A percentile compares a stretch with the other conserved stretches of the same genome.
Conservation (phyloP, 2,113 vertebrate species). For the Sisor rabdophorus region DNA sequence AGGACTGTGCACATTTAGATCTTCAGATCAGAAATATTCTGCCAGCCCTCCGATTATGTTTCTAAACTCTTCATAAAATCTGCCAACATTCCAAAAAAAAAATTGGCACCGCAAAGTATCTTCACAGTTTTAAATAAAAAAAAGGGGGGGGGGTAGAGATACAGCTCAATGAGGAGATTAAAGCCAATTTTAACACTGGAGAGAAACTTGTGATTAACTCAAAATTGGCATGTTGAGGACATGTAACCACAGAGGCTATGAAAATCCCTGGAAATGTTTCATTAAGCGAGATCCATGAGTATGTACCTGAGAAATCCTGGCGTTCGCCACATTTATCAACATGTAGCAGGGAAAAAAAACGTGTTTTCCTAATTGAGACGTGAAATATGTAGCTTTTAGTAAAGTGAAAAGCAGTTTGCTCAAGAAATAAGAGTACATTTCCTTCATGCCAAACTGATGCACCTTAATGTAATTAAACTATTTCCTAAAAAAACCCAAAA, state of each 20-base stretch:
- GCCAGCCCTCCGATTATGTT: constrained; percentile 43
- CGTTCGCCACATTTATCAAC: constrained; percentile 37
- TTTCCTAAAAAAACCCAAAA: no score
- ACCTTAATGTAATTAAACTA: constrained; percentile 17
- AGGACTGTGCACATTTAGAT: constrained; percentile 37
- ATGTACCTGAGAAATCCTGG: constrained; percentile 52
- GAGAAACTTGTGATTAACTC: constrained; percentile 46
- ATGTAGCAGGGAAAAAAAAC: constrained; percentile 9
- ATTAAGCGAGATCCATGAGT: constrained; percentile 41
- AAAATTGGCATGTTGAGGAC: constrained; percentile 45
- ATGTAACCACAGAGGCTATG: constrained; percentile 44
- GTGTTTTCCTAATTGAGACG: constrained; percentile 30
- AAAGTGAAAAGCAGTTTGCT: constrained; percentile 50
- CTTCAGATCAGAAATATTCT: constrained; percentile 29
- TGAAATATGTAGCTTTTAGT: constrained; percentile 19
- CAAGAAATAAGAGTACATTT: constrained; percentile 49
- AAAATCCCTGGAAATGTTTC: constrained; percentile 47
- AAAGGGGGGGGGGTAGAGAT: constrained; percentile 33
- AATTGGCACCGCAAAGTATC: constrained; percentile 50
- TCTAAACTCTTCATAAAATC: constrained; percentile 46
- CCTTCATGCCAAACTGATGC: constrained; percentile 55
- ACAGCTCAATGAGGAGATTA: constrained; percentile 43
- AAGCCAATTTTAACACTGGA: constrained; percentile 50
- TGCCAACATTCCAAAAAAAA: constrained; percentile 38
- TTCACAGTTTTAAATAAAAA: constrained; percentile 49